Evolutionary conservation across 2,888 invertebrate genomes (phyloP).

Genomic region (Seira sanloemensis): DNA sequence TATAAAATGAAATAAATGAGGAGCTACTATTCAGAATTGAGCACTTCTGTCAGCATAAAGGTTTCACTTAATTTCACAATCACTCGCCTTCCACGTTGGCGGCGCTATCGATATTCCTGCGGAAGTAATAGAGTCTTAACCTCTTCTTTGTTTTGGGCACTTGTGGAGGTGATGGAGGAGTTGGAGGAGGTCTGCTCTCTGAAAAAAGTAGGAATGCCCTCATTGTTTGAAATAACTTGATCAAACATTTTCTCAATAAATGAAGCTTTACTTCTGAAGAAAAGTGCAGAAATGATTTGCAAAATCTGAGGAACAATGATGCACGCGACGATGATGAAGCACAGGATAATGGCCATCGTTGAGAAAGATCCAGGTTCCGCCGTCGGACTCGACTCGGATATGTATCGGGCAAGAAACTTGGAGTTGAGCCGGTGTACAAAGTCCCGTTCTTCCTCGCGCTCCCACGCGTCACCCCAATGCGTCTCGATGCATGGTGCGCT

Average conservation of each 20-base stretch:
- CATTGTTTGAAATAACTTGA: background rate
- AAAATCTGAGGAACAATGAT: conserved; percentile 32
- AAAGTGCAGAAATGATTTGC: conserved; percentile 31
- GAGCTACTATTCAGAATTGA: no score
- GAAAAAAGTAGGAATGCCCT: background rate
- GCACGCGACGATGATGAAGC: conserved; percentile 35
- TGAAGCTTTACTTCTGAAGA: conserved; percentile 28
- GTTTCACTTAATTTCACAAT: no score
- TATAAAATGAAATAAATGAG: no score
- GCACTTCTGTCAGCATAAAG: no score
- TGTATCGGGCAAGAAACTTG: conserved; percentile 18
- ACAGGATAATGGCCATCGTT: conserved; percentile 24
- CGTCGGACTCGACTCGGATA: background rate
- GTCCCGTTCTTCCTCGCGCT: conserved; percentile 26
- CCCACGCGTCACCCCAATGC: conserved; percentile 15
- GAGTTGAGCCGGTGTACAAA: conserved; percentile 34
- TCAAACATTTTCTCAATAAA: background rate
- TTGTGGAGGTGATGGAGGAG: conserved; percentile 32
- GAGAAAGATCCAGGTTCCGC: background rate
- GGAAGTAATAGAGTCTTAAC: conserved; percentile 29
- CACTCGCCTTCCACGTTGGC: no score
- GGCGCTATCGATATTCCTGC: no score
- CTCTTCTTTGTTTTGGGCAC: conserved; percentile 33
- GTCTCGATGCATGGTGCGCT: background rate
- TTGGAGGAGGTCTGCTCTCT: conserved; percentile 29